Evolutionary conservation across 2,113 vertebrate genomes (phyloP), one percentile per base, ranked within the genome.

Genomic region (Ranitomeya imitator): DNA sequence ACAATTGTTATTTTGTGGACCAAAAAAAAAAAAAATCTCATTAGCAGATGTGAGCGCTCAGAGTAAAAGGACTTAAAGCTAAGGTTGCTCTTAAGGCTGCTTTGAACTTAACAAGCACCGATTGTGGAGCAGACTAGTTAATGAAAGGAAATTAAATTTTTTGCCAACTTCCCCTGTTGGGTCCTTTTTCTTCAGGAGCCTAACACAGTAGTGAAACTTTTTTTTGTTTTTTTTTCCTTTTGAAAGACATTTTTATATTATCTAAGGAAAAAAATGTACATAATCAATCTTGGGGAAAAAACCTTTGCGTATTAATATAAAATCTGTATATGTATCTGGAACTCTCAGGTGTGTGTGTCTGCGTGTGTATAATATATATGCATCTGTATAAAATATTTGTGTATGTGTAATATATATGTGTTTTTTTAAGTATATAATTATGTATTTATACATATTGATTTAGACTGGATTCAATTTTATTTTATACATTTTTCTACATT

Each of bases 71-170:
- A 95, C 94, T 96, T 95, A 93, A 94, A 94, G 94, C 95, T 94
- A 95, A 95, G 95, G 93, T 94, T 90, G 94, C 92, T 96, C 93
- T 95, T 94, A 94, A 95, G 92, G 91, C 90, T 60, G 90, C 94
- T 95, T 96, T 96, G 94, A 95, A 94, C 94, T 94, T 95, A 95
- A 94, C 94, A 95, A 95, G 95, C 95, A 93, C 92, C 94, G 94
- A 95, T 96, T 96, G 94, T 95, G 95, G 94, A 95, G 94, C 94
- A 96, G 95, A 95, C 95, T 94, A 95, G 92, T 93, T 96, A 96
- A 96, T 96, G 95, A 96, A 96, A 96, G 95, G 95, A 96, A 96
- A 96, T 96, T 95, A 95, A 95, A 96, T 94, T 96, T 95, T 96
- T 93, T 95, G 94, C 95, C 94, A 95, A 95, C 94, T 96, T 95